Base-by-base conservation (phyloP, 2,888 invertebrate species). In the Hofmannophila pseudospretella region DNA sequence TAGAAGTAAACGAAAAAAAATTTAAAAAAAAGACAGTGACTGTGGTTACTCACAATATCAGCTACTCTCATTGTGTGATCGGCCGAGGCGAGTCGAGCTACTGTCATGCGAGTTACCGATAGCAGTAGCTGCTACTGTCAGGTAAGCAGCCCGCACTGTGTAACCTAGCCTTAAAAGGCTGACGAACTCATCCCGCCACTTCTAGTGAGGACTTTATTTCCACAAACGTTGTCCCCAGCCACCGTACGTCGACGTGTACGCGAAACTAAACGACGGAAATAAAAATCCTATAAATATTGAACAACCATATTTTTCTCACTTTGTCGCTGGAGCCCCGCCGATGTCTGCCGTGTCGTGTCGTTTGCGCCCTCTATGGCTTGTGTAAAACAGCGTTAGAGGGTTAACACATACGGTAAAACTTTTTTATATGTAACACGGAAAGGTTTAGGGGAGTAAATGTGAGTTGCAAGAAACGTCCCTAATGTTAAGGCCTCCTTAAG, bases 211-310 rank as follows among this genome's bases (percentile, higher is more conserved):
- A 16, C 16, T 47, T 32, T 32, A 30, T 34, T 34, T 39, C 39
- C 28, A 30, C 39, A 22, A 44, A 49, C 55, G 54, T 51, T 58
- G 62, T 67, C 70, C 67, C 69, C 64, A 61, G 56, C 59, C 51
- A 41, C 49, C 41, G 67, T 54, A 47, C 56, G 58, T 49, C 60
- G 62, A 67, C 72, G 71, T 74, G 76, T 69, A 71, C 69, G 65
- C 70, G 67, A 67, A 65, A 66, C 77, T 80, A 80, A 82, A 79
- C 78, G 76, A 81, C 73, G 73, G 72, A 80, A 77, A 82, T 81
- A 82, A 81, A 81, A 82, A 70, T 76, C 72, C 77, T 79, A 82
- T 85, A 85, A 84, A 85, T 85, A 85, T 85, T 84, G 79, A 84
- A 78, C 76, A 71, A 81, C 73, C 69, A 81, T 82, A 84, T 82